A percentile compares a stretch with the other conserved stretches of the same genome.
Conservation (phyloP, 2,113 vertebrate genomes). For the Prunella himalayana region DNA sequence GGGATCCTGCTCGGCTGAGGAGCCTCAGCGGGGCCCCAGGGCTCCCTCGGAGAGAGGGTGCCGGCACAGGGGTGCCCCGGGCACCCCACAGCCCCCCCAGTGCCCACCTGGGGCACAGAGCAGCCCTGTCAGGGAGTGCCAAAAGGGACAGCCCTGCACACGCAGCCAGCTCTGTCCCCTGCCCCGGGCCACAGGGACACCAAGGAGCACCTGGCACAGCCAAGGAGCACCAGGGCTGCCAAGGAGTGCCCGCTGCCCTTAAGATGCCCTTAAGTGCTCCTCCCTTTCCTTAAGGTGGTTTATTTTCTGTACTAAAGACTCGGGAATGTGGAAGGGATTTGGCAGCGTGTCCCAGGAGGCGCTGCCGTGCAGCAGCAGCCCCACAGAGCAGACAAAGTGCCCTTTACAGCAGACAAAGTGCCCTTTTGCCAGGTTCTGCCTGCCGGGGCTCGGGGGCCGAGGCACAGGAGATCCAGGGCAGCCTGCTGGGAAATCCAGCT, state of each 20-base stretch:
- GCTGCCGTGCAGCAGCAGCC: neutral
- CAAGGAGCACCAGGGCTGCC: neutral
- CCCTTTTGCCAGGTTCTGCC: neutral
- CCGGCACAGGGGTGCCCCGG: neutral
- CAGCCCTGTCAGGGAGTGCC: neutral
- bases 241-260: neutral
- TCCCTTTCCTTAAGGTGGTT: neutral
- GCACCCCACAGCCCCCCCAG: neutral
- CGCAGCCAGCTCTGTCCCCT: neutral
- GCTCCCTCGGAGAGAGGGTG: neutral
- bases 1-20: neutral
- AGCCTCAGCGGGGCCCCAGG: neutral
- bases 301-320: neutral
- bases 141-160: neutral
- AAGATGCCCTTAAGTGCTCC: neutral
- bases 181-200: neutral
- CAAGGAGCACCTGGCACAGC: neutral
- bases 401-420: neutral
- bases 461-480: neutral
- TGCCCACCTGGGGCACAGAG: rapidly evolving
- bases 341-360: neutral
- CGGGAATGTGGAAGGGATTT: neutral
- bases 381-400: neutral
- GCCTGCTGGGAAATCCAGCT: neutral
- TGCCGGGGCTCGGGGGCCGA: neutral